Evolutionary conservation across 2,797 vertebrate species (phyloP), one percentile per base, ranked within the genome.

Genomic region (Astyanax mexicanus): DNA sequence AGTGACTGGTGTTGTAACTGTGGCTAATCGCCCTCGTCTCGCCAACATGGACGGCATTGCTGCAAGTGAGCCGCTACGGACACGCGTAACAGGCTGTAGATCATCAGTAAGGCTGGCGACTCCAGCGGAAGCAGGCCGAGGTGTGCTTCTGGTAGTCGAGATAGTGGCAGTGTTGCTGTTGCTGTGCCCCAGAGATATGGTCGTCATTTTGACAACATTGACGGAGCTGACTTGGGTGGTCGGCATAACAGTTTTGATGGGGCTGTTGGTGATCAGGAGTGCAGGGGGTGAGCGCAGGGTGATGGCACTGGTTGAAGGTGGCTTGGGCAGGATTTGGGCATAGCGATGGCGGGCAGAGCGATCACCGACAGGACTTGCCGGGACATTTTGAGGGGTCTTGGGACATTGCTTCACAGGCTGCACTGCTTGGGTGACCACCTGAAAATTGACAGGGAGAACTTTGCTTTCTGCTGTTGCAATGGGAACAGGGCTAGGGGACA

Each of bases 251-350:
- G 96, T 96, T 90, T 98, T 98, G 76, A 98, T 95, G 62, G 96
- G 96, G 83, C 95, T 99, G 88, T 96, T 98, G 58, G 95, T 92
- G 27, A 99, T 95, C 57, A 99, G 96, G 88, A 99, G 95, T 38
- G 97, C 94, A 0, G 98, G 96, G 23, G 98, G 96, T 0, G 98
- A 98, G 80, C 93, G 94, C 84, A 99, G 91, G 69, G 96, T 87
- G 87, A 99, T 93, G 2, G 95, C 91, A 69, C 93, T 94, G 77
- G 92, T 93, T 83, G 92, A 92, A 10, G 93, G 92, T 80, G 98
- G 98, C 88, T 99, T 99, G 72, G 98, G 98, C 62, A 99, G 84
- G 86, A 99, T 99, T 88, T 99, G 98, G 0, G 94, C 92, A 51
- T 99, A 99, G 45, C 98, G 96, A 84, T 98, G 96, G 27, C 97